Evolutionary conservation across 2,888 invertebrate genomes (phyloP), one percentile per base, ranked within the genome.

Genomic region (Phaedon cochleariae): DNA sequence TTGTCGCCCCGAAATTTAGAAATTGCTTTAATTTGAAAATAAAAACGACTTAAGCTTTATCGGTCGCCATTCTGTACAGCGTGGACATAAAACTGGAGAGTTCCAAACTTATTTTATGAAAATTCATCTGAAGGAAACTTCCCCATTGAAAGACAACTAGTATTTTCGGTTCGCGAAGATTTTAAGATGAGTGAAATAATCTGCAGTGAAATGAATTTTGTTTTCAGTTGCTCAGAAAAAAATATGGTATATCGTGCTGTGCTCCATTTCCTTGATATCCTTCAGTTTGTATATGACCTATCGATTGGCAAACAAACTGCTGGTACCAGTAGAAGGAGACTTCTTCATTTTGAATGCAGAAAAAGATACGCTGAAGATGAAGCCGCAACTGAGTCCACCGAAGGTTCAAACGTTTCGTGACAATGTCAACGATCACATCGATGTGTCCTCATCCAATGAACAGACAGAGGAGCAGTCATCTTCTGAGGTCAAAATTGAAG

Each of bases 221-320:
- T 41, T 57, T 57, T 45, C 57, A 57, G 57, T 57, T 26, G 45
- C 17, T 41, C 45, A 45, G 12, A 29, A 57, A n/a, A 57, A 46
- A n/a, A 57, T 57, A 15, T 57, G 57, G 57, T n/a, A 45, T 17
- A 45, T 57, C 17, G 29, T 57, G 41, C 41, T 41, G n/a, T 55
- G 37, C 55, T 41, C 55, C n/a, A 20, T 22, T 7, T 21, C 15
- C 17, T 57, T 57, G 41, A 29, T 41, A 22, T 22, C 45, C 26
- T 57, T 45, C 45, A 41, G 17, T 6, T 26, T 9, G 10, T 18
- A 21, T 10, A 15, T 57, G n/a, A 4, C 45, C 15, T 57, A 45
- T 22, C 57, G 57, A 12, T 22, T 41, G 18, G 12, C 29, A 10
- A 41, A 45, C 17, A 57, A 57, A 45, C 21, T 17, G 0, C 22